Evolutionary conservation across 1,140 invertebrate genomes (phyloP), one percentile per base, ranked within the genome.

Genomic region (Pteromalus puparum): DNA sequence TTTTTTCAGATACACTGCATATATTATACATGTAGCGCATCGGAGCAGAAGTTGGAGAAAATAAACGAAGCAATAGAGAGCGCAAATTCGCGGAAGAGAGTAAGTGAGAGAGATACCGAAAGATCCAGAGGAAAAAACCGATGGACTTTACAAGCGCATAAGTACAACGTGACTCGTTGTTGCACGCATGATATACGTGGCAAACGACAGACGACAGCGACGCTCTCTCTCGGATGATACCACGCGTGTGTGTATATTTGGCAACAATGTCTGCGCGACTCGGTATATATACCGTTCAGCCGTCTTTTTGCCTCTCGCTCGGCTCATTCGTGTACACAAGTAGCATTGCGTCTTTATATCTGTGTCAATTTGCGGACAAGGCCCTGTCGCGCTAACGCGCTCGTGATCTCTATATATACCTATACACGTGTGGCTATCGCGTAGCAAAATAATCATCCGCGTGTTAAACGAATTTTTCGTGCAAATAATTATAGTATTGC

Each of bases 361-460:
- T 85, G 72, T 85, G 83, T 81, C 83, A 76, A 85, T 85, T 81
- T 70, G 68, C 83, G 67, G 24, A 80, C 83, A 80, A 80, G 83
- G 83, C 42, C 26, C 21, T 21, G 18, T 6, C 18, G 53, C 53
- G 6, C 53, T 61, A 61, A 61, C 18, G 53, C 21, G 53, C 53
- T 21, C 53, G 53, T 61, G 53, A 61, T 61, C 6, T 61, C 53
- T 42, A 9, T 42, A 42, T 42, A 9, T 42, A 10, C 0, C 13
- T 5, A 2, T 53, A 53, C 18, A 13, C 18, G 18, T 61, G 53
- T 61, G 53, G 3, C 21, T 5, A 61, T 34, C 30, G 30, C 30
- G 30, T 34, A 34, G 30, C 30, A 61, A 21, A 34, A 42, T 10
- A 42, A 42, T 42, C 10, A 1, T 9, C 38, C 38, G 10, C 38